Base-by-base conservation (phyloP, 2,797 vertebrate genomes). In the Vireo griseus region DNA sequence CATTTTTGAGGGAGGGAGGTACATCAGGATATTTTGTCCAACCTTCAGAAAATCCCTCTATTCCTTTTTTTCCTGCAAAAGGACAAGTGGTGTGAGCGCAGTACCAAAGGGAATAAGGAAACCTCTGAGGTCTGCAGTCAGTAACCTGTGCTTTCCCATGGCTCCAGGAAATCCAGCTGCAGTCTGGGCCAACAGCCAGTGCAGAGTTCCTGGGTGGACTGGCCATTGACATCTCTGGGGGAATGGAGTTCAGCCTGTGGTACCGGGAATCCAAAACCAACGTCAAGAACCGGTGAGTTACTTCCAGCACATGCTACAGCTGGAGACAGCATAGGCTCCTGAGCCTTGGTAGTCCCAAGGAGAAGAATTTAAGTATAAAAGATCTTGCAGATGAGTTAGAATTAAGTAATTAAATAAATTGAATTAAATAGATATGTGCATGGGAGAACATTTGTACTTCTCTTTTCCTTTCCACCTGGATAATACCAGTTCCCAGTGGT, bases 211-310 rank as follows among this genome's bases (percentile, higher is more conserved):
- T 99, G 92, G 99, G 99, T 16, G 98, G 99, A 35, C 93, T 99
- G 66, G 98, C 99, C 87, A 99, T 99, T 20, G 99, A 99, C 96
- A 99, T 99, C 97, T 99, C 99, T 1, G 99, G 99, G 94, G 98
- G 99, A 82, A 99, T 99, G 99, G 99, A 99, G 94, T 99, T 99
- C 97, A 99, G 99, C 96, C 98, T 99, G 81, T 99, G 99, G 99
- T 99, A 99, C 97, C 98, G 99, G 71, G 99, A 99, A 97, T 99
- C 99, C 94, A 99, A 99, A 98, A 99, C 99, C 86, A 99, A 97
- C 13, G 98, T 99, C 96, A 99, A 99, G 97, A 99, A 99, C 97
- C 98, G 98, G 99, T 99, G 98, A 95, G 95, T 88, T 61, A 82
- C 54, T 62, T n/a, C 35, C n/a, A 54, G n/a, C 16, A 13, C 1